These are phyloP conservation scores for Lepus americanus DNA, from an alignment of 2,113 vertebrate species.

Conservation along the genomic window DNA sequence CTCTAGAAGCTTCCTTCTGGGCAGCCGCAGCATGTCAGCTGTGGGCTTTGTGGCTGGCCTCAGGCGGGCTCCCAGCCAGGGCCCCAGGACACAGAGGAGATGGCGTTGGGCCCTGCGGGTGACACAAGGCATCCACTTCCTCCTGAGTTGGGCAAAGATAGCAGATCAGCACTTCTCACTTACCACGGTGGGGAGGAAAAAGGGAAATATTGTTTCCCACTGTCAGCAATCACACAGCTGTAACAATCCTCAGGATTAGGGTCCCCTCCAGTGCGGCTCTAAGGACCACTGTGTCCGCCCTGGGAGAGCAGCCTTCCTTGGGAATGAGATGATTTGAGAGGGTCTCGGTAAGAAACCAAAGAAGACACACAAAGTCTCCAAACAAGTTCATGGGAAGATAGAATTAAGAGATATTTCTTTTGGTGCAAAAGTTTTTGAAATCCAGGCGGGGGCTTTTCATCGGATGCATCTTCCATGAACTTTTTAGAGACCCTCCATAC, in stretches of 20 bases:
- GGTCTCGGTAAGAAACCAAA: neutral
- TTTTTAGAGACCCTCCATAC: too few relatives aligned
- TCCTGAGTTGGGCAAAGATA: neutral
- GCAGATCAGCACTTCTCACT: slow-evolving; percentile 51
- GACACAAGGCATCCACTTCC: slow-evolving; percentile 50
- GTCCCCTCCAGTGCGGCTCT: neutral
- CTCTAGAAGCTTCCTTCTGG: neutral
- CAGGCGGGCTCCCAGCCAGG: neutral
- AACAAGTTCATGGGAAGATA: too few relatives aligned
- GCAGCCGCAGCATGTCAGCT: neutral
- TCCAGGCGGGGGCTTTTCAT: too few relatives aligned
- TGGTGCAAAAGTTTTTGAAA: too few relatives aligned
- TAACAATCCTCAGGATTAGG: neutral
- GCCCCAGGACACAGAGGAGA: neutral
- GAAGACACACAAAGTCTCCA: neutral
- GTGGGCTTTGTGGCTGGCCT: neutral
- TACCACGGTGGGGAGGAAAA: neutral
- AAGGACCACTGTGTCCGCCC: neutral
- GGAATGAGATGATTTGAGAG: neutral
- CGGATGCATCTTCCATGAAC: too few relatives aligned
- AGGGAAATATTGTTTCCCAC: slow-evolving; percentile 45
- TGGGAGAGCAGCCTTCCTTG: neutral
- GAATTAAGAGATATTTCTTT: too few relatives aligned
- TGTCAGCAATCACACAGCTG: neutral
- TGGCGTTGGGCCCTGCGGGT: neutral